Evolutionary conservation across 2,113 vertebrate species (phyloP).

Genomic region (Isurus oxyrinchus): DNA sequence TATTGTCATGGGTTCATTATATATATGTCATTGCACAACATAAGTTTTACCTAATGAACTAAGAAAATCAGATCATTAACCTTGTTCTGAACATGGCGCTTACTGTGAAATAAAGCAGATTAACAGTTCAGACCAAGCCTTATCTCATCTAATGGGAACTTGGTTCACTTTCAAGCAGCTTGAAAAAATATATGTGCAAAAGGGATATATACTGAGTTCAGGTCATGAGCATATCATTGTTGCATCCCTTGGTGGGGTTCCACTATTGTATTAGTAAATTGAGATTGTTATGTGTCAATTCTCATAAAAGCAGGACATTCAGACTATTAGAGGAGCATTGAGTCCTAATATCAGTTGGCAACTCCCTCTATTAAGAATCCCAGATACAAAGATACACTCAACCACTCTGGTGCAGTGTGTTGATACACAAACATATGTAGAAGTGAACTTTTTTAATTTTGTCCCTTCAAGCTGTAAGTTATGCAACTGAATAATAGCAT

Average conservation of each 20-base stretch:
- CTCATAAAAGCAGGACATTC: no score
- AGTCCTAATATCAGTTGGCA: neutral
- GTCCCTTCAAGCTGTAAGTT: neutral
- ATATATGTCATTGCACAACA: neutral
- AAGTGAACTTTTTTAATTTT: neutral
- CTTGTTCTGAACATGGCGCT: neutral
- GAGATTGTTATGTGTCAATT: neutral
- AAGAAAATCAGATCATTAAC: neutral
- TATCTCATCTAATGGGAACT: neutral
- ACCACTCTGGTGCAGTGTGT: neutral
- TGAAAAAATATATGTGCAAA: neutral
- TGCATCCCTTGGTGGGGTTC: neutral
- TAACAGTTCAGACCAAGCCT: neutral
- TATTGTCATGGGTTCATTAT: neutral
- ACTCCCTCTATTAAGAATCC: neutral
- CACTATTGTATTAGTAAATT: no score
- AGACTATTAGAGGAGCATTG: neutral
- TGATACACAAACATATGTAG: neutral
- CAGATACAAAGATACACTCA: neutral
- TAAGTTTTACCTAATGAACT: neutral
- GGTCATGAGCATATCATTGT: neutral
- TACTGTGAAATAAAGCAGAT: neutral
- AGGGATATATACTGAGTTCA: neutral
- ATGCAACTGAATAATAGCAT: neutral
- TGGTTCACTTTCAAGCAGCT: neutral